Percentiles rank a stretch among this genome's conserved stretches.
Evolutionary conservation across 2,797 vertebrate species (phyloP).

Genomic region (Bradypodion pumilum): DNA sequence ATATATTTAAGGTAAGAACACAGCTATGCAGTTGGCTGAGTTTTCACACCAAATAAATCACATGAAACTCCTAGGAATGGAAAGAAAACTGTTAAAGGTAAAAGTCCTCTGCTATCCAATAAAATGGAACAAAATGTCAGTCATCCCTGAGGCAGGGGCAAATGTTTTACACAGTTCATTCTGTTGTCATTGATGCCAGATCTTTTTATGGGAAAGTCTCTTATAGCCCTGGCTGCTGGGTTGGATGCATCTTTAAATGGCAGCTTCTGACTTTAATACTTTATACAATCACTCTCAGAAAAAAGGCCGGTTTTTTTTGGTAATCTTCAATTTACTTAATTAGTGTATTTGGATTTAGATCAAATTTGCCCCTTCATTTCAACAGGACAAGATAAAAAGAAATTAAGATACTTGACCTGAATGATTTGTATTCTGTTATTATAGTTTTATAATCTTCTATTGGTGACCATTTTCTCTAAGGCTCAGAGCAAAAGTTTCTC

Average conservation of each 20-base stretch:
- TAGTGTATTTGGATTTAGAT: background rate
- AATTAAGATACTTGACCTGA: background rate
- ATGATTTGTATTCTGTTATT: background rate
- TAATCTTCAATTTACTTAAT: background rate
- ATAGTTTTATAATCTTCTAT: too few species aligned
- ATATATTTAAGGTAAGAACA: background rate
- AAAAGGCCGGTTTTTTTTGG: background rate
- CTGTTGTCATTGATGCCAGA: background rate
- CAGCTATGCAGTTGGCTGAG: background rate
- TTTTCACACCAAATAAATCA: background rate
- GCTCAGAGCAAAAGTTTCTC: too few species aligned
- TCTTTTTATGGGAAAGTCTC: background rate
- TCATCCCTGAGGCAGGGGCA: background rate
- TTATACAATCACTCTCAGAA: background rate
- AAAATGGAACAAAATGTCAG: conserved; percentile 3
- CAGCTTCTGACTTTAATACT: background rate
- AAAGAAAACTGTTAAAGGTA: background rate
- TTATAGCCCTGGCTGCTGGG: background rate
- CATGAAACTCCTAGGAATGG: background rate
- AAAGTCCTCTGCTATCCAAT: background rate
- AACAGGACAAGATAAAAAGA: background rate
- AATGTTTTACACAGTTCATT: background rate
- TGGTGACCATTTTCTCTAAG: background rate
- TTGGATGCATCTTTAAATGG: background rate
- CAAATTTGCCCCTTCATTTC: too few species aligned